These are phyloP conservation scores for Solenodon paradoxus DNA, from an alignment of 2,113 vertebrate species.

Conservation along the genomic window DNA sequence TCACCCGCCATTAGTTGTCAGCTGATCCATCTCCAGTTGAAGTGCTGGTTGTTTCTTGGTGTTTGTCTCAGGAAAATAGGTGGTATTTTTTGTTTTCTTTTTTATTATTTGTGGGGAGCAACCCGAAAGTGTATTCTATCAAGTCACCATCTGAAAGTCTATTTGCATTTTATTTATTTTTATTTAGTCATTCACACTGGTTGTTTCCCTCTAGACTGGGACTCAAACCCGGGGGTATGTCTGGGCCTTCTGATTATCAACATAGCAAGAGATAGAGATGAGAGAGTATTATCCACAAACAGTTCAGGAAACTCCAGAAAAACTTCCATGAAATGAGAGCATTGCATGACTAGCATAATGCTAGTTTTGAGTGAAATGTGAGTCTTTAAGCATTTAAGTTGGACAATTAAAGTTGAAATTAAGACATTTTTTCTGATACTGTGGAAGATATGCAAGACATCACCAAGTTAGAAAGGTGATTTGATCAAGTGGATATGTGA, in stretches of 20 bases:
- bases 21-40: no score
- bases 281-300: background rate
- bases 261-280: background rate
- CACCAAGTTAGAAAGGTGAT: background rate
- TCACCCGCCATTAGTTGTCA: no score
- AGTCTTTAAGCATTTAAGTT: background rate
- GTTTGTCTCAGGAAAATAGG: no score
- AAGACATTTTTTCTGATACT: background rate
- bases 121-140: no score
- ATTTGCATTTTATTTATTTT: no score
- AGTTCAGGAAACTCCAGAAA: background rate
- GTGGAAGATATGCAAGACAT: background rate
- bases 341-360: background rate
- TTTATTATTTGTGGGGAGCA: no score
- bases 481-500: background rate
- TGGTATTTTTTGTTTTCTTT: no score
- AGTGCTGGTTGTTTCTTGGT: no score
- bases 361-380: background rate
- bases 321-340: background rate
- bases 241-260: background rate
- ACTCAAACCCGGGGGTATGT: no score
- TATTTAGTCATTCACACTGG: no score
- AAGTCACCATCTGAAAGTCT: no score
- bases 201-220: no score
- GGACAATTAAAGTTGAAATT: background rate